phyloP scores from a whole-genome alignment of 2,888 invertebrate genomes.

The Argyresthia goedartella region DNA sequence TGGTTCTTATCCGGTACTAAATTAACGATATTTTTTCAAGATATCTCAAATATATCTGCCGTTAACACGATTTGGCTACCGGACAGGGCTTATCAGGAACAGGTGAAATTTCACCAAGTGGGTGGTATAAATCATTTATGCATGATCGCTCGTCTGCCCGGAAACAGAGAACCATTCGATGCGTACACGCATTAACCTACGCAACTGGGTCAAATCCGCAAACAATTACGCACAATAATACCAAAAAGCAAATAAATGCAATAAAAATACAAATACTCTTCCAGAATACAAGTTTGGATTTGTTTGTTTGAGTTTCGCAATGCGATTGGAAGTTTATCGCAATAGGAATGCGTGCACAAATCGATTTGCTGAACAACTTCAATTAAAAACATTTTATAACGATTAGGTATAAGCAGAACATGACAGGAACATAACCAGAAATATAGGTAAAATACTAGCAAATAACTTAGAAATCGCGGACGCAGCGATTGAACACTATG shows the following conservation, averaged over 20 bases:
- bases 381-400: background rate
- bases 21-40: too few relatives aligned
- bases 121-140: conserved; percentile 16
- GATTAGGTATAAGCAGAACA: too few relatives aligned
- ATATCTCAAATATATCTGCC: too few relatives aligned
- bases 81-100: background rate
- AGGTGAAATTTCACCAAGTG: background rate
- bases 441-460: too few relatives aligned
- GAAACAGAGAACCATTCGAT: conserved; percentile 19
- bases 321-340: conserved; percentile 12
- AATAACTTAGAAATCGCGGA: too few relatives aligned
- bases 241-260: background rate
- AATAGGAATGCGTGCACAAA: conserved; percentile 25
- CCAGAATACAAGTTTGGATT: background rate
- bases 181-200: conserved; percentile 2
- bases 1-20: too few relatives aligned
- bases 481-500: too few relatives aligned
- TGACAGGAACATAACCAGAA: too few relatives aligned
- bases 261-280: background rate
- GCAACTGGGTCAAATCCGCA: conserved; percentile 1
- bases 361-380: conserved; percentile 8
- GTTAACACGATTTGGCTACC: background rate
- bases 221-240: conserved; percentile 1
- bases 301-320: conserved; percentile 1
- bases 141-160: conserved; percentile 16